Conservation (phyloP, 1,140 invertebrate genomes). For the Octopus bimaculoides region DNA sequence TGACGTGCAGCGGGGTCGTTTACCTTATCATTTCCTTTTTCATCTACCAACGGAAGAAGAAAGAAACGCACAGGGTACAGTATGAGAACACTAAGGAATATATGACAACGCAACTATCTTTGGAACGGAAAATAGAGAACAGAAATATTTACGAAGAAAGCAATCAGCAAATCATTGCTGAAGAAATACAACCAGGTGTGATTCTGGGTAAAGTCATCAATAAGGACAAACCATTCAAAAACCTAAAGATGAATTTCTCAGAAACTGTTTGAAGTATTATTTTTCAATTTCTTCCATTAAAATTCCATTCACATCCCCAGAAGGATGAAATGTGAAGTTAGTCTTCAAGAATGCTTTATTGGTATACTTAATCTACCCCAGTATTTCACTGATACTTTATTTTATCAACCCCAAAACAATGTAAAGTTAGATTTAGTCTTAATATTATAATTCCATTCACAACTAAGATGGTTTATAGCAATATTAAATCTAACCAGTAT, state of each 20-base stretch:
- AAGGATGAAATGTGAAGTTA: no score
- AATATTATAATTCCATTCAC: no score
- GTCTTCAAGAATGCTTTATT: no score
- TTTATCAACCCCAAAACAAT: no score
- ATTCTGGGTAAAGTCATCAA: neutral
- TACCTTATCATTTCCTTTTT: neutral
- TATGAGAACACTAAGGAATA: neutral
- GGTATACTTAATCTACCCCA: no score
- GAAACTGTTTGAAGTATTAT: no score
- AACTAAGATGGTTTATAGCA: no score
- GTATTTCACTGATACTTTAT: no score
- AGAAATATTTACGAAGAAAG: neutral
- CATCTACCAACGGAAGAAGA: neutral
- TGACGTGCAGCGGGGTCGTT: neutral
- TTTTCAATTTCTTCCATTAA: no score
- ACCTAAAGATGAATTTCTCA: neutral
- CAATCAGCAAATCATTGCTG: neutral
- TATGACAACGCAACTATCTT: neutral
- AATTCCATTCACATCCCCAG: no score
- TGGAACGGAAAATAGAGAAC: neutral
- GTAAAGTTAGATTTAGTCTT: no score
- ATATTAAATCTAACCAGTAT: no score
- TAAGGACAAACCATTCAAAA: neutral
- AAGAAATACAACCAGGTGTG: slow-evolving; percentile 1
- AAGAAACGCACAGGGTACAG: neutral